These are phyloP conservation scores for Beris chalybata DNA, from an alignment of 2,888 invertebrate genomes.

Conservation along the genomic window DNA sequence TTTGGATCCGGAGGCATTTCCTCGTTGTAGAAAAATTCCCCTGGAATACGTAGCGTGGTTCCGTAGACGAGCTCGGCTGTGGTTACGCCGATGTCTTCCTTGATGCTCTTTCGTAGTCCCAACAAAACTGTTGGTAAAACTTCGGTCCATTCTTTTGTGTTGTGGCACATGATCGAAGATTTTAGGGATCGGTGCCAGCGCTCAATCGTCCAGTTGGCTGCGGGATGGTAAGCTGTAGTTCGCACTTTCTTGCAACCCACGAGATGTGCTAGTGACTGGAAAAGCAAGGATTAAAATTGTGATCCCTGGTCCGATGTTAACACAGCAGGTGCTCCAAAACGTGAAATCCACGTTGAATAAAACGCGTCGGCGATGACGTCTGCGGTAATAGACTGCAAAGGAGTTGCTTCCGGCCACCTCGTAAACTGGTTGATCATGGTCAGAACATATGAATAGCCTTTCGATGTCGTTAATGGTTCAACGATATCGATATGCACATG, in stretches of 20 bases:
- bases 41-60: no score
- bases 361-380: constrained; percentile 46
- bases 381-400: constrained; percentile 41
- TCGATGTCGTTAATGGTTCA: constrained; percentile 48
- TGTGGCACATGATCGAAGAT: constrained; percentile 19
- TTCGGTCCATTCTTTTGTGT: neutral
- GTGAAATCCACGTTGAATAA: constrained; percentile 50
- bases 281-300: constrained; percentile 49
- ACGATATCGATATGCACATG: constrained; percentile 55
- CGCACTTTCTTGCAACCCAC: constrained; percentile 43
- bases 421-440: constrained; percentile 45
- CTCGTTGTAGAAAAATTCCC: no score
- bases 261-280: constrained; percentile 42
- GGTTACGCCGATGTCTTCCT: neutral
- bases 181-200: constrained; percentile 52
- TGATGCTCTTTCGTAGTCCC: constrained; percentile 4
- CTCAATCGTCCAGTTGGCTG: constrained; percentile 52
- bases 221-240: constrained; percentile 49
- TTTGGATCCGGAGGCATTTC: no score
- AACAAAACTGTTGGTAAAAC: constrained; percentile 4
- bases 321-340: constrained; percentile 51
- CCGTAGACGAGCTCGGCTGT: no score
- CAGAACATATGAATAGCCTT: constrained; percentile 46
- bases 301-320: constrained; percentile 52
- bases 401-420: constrained; percentile 43